These are phyloP conservation scores for Cossypha dichroa DNA, from an alignment of 2,797 vertebrate genomes.

Conservation along the genomic window DNA sequence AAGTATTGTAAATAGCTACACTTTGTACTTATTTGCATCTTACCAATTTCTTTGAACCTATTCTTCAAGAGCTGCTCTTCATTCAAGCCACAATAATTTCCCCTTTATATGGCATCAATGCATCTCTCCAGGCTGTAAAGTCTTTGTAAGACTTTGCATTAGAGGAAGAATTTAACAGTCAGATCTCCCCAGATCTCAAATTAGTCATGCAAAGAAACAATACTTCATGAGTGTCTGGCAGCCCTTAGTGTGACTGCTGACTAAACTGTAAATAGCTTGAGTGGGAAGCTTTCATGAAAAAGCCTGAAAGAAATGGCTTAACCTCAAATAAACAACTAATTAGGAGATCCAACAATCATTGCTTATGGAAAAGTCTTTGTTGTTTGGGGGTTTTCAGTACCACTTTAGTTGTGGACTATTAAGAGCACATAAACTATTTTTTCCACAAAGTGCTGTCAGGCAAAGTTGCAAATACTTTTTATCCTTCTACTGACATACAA, in stretches of 20 bases:
- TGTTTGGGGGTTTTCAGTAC: neutral
- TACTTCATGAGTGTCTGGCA: neutral
- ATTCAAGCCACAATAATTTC: neutral
- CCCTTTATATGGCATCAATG: neutral
- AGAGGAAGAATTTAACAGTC: slow-evolving; percentile 8
- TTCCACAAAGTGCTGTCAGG: neutral
- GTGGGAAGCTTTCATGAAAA: slow-evolving; percentile 3
- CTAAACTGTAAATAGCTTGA: slow-evolving; percentile 31
- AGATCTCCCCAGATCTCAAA: neutral
- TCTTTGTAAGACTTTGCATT: slow-evolving; percentile 11
- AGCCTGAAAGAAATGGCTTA: slow-evolving; percentile 6
- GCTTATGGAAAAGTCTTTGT: neutral
- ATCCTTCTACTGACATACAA: neutral
- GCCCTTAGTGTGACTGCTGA: neutral
- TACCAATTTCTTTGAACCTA: neutral
- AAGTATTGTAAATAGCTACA: neutral
- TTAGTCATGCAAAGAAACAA: slow-evolving; percentile 27
- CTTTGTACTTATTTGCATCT: neutral
- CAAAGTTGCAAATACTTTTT: neutral
- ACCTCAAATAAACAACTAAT: neutral
- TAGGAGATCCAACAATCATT: neutral
- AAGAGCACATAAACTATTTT: neutral
- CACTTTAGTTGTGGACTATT: neutral
- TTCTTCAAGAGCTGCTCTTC: neutral
- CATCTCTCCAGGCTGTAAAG: neutral